Evolutionary conservation across 2,113 vertebrate genomes (phyloP).

Genomic region (Nansenia antarctica): DNA sequence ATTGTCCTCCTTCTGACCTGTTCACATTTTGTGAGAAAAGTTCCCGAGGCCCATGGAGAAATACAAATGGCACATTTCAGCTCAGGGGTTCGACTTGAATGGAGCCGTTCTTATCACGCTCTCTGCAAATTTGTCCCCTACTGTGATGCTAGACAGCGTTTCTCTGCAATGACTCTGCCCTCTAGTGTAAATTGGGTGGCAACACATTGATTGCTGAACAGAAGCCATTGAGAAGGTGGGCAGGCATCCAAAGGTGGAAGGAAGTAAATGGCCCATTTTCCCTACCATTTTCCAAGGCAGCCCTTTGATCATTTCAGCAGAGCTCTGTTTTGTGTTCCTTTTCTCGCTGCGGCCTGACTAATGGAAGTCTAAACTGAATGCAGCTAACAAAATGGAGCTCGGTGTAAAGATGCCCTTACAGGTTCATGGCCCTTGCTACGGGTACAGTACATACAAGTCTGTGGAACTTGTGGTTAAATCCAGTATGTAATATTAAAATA

Average conservation of each 20-base stretch:
- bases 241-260: slow-evolving; percentile 55
- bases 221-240: slow-evolving; percentile 43
- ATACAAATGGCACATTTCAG: slow-evolving; percentile 41
- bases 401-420: slow-evolving; percentile 9
- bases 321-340: slow-evolving; percentile 59
- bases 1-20: slow-evolving; percentile 59
- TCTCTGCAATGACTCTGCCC: slow-evolving; percentile 64
- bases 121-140: slow-evolving; percentile 49
- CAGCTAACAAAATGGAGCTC: slow-evolving; percentile 58
- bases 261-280: slow-evolving; percentile 77
- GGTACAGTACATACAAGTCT: background rate
- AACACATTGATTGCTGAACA: slow-evolving; percentile 44
- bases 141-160: slow-evolving; percentile 21
- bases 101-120: slow-evolving; percentile 51
- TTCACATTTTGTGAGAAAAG: slow-evolving; percentile 41
- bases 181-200: slow-evolving; percentile 61
- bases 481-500: too few relatives aligned
- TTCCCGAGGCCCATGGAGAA: slow-evolving; percentile 50
- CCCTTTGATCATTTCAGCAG: slow-evolving; percentile 76
- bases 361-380: slow-evolving; percentile 63
- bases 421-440: background rate
- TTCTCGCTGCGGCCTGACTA: slow-evolving; percentile 62
- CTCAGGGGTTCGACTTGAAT: slow-evolving; percentile 50
- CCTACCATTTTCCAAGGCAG: slow-evolving; percentile 68
- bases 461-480: slow-evolving; percentile 19